Evolutionary conservation across 1,140 invertebrate genomes (phyloP).

Genomic region (Pogonus chalceus): DNA sequence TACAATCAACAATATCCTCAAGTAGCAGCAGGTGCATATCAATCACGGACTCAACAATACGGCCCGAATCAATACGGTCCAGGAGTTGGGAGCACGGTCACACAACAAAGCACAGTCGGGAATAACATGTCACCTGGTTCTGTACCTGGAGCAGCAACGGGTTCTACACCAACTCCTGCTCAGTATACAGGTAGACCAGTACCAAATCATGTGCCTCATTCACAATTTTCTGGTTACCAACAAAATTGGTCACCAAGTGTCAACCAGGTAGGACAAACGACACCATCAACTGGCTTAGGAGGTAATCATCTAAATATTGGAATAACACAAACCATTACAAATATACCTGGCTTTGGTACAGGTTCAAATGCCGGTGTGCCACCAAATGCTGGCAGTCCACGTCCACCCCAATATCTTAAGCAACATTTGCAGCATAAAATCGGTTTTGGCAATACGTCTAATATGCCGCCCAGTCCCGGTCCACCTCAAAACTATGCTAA

Average conservation of each 20-base stretch:
- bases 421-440: conserved; percentile 58
- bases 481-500: conserved; percentile 48
- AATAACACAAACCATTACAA: conserved; percentile 28
- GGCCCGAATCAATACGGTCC: conserved; percentile 39
- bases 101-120: conserved; percentile 26
- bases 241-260: conserved; percentile 31
- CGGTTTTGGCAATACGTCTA: conserved; percentile 39
- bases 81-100: conserved; percentile 15
- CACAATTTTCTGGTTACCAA: conserved; percentile 41
- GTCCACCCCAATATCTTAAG: conserved; percentile 52
- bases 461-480: conserved; percentile 42
- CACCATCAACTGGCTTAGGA: background rate
- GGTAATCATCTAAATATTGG: background rate
- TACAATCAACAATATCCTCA: conserved; percentile 48
- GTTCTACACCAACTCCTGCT: conserved; percentile 20
- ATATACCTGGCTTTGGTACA: conserved; percentile 26
- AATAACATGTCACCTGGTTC: conserved; percentile 34
- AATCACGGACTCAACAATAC: conserved; percentile 39
- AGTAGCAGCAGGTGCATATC: conserved; percentile 42
- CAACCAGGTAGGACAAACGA: conserved; percentile 14
- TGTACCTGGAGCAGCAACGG: conserved; percentile 10
- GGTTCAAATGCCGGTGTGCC: conserved; percentile 12
- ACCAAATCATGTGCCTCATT: conserved; percentile 41
- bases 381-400: conserved; percentile 31
- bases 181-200: conserved; percentile 41